Base-by-base conservation (phyloP, 53 echinoderm and acorn worm species). In the Luidia sarsii region DNA sequence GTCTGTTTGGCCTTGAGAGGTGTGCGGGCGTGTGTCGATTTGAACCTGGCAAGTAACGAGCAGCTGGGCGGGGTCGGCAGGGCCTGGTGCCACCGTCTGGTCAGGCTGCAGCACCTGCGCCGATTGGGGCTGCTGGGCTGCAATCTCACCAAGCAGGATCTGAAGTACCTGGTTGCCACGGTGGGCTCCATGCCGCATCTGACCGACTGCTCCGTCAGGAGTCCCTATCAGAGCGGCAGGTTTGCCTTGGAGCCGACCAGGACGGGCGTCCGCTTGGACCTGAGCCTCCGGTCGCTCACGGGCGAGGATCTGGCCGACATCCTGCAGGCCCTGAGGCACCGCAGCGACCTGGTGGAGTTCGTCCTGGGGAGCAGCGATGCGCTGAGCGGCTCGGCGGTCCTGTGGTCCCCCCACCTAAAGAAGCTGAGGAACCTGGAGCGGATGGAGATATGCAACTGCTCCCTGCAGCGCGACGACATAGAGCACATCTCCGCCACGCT, bases 11-110 rank as follows among this genome's bases (percentile, higher is more conserved):
- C 74, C 0, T 31, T 74, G 57, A 57, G 57, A 21, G 21, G 16
- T 41, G 25, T 74, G 74, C 19, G 25, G 33, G 51, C 14, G 13
- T 57, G 38, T 15, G 39, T 7, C n/a, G 57, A 57, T 4, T 57
- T 74, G 57, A 39, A 74, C 57, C 74, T 74, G n/a, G 38, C 57
- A 22, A 31, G 74, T 31, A 60, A 67, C 22, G 45, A 43, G 29
- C 41, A 27, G 22, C 24, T 67, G 41, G 20, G 77, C 29, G 60
- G 45, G 6, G 27, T 3, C 2, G 61, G 60, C n/a, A 32, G 4
- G 16, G 18, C 10, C 2, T 77, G 77, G 77, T 25, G 60, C 19
- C 39, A 31, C 36, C 57, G 55, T 22, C 6, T 72, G 55, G 61
- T 3, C 41, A 14, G 9, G 27, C 22, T 67, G 67, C 67, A 60